A percentile compares a stretch with the other conserved stretches of the same genome.
Conservation (phyloP, 1,140 invertebrate genomes). For the Diorhabda sublineata region DNA sequence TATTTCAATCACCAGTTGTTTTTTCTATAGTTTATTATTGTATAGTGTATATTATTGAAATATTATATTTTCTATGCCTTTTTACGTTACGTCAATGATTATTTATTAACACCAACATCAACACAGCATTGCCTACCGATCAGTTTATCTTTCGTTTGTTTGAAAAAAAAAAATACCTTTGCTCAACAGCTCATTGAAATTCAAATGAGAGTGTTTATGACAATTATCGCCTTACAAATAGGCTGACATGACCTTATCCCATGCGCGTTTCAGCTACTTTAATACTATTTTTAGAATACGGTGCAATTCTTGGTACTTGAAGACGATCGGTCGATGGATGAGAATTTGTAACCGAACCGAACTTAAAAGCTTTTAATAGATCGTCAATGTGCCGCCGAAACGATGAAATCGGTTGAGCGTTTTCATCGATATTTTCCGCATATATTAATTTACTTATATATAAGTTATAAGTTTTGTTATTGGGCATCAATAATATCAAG, state of each 20-base stretch:
- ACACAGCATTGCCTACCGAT: slow-evolving; percentile 3
- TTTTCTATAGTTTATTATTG: too few relatives aligned
- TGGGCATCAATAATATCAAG: too few relatives aligned
- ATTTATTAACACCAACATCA: too few relatives aligned
- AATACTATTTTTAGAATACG: slow-evolving; percentile 15
- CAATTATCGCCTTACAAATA: slow-evolving; percentile 37
- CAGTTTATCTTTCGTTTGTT: slow-evolving; percentile 15
- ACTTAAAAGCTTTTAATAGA: slow-evolving; percentile 13
- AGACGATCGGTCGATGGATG: slow-evolving; percentile 1
- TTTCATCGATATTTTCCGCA: too few relatives aligned
- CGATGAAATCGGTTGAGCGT: too few relatives aligned
- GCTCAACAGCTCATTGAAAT: slow-evolving; percentile 31
- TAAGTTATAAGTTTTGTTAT: too few relatives aligned
- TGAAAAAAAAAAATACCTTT: slow-evolving; percentile 1
- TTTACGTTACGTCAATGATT: too few relatives aligned
- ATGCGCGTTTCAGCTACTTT: slow-evolving; percentile 11
- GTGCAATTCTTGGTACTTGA: slow-evolving; percentile 6
- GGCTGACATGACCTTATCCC: slow-evolving; percentile 19
- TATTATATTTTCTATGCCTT: too few relatives aligned
- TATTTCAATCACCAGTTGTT: too few relatives aligned
- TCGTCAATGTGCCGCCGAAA: neutral
- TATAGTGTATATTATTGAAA: too few relatives aligned
- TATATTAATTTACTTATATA: too few relatives aligned
- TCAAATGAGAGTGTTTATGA: slow-evolving; percentile 33
- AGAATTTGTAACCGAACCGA: neutral